Base-by-base conservation (phyloP, 2,888 invertebrate species). In the Brachylomia viminalis region DNA sequence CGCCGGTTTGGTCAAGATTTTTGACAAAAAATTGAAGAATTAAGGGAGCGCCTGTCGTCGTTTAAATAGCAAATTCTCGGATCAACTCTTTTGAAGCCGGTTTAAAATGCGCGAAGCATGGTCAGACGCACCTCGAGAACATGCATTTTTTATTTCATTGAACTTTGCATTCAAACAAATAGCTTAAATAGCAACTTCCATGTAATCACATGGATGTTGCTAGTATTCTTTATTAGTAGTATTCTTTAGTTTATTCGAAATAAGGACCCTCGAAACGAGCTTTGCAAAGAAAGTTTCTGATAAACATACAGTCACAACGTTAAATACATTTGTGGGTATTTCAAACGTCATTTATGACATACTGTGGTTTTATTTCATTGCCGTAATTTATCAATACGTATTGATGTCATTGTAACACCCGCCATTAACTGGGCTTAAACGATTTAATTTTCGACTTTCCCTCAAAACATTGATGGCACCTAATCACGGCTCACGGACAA, bases 401-500 rank as follows among this genome's bases (percentile, higher is more conserved):
- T 88, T 85, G 88, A 90, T 90, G 88, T 89, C 90, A 94, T 92
- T 93, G 92, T 93, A 89, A 89, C 84, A 89, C 89, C 90, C 87
- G 86, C 93, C 93, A 95, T 95, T 94, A 95, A 92, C 92, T 89
- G 87, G 92, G 95, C 93, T 95, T 95, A 94, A 92, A 92, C 92
- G 93, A 93, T 95, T 95, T 95, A 93, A 96, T 95, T 95, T 94
- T 92, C 91, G 92, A 92, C 94, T 94, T 95, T 94, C 95, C 95
- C 95, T 92, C 92, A 92, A 93, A 94, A 92, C 92, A 94, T 93
- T 94, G 93, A 93, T 91, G 91, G 92, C 91, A 91, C 93, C 94
- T 95, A 95, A 96, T 96, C 95, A 95, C 94, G 87, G 91, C 91
- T 91, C 90, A 93, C 92, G 91, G 94, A 96, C 96, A 95, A 94